Percentiles rank a stretch among this genome's conserved stretches.
Evolutionary conservation across 2,113 vertebrate genomes (phyloP).

Genomic region (Chionodraco myersi): DNA sequence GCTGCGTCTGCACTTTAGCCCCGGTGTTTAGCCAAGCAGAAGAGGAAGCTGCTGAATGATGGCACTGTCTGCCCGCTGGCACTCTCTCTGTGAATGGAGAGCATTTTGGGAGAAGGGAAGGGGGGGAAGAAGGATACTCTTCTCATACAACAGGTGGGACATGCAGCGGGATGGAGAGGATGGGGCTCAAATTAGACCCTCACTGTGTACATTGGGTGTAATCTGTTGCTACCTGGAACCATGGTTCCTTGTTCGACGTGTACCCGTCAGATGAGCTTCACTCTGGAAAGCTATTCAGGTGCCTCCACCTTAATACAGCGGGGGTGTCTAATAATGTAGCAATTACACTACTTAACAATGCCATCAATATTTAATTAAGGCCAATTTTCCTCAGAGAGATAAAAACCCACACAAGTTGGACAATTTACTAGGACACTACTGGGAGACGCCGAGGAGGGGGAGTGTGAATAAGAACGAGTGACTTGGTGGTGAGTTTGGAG

Average conservation of each 20-base stretch:
- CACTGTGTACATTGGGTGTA: not conserved
- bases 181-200: conserved; percentile 41
- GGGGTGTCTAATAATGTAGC: conserved; percentile 41
- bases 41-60: conserved; percentile 79
- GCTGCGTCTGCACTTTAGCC: conserved; percentile 71
- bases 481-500: conserved; percentile 8
- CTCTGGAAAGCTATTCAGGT: conserved; percentile 32
- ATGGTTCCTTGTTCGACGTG: not conserved
- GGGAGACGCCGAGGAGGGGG: conserved; percentile 25
- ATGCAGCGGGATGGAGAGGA: conserved; percentile 59
- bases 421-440: conserved; percentile 58
- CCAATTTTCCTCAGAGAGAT: conserved; percentile 56
- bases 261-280: not conserved
- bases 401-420: conserved; percentile 56
- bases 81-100: conserved; percentile 36
- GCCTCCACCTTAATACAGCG: conserved; percentile 17
- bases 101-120: conserved; percentile 29
- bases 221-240: not conserved
- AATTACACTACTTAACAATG: conserved; percentile 59
- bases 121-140: conserved; percentile 68
- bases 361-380: conserved; percentile 59
- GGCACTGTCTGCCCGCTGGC: conserved; percentile 73
- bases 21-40: conserved; percentile 69
- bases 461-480: conserved; percentile 17
- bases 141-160: conserved; percentile 76